These are phyloP conservation scores for Eupithecia insigniata DNA, from an alignment of 2,888 invertebrate species.

Conservation along the genomic window DNA sequence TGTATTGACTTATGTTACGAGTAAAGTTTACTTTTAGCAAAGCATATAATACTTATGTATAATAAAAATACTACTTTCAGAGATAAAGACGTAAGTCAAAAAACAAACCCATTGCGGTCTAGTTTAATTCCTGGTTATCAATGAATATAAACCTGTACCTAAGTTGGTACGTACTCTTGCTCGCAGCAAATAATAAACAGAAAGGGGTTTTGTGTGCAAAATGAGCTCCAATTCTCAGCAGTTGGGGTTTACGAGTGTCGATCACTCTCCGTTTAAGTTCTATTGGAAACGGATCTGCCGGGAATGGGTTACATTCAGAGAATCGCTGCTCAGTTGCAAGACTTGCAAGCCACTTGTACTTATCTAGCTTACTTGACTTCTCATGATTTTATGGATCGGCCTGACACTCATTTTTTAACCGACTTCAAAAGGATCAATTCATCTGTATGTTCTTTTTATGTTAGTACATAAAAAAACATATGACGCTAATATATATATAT, in stretches of 20 bases:
- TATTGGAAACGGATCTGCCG: slow-evolving; percentile 36
- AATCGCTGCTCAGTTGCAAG: slow-evolving; percentile 29
- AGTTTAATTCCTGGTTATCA: background rate
- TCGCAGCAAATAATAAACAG: slow-evolving; percentile 23
- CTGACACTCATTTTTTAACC: background rate
- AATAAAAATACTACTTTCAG: no score
- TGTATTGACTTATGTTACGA: no score
- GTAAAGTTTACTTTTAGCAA: no score
- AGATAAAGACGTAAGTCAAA: background rate
- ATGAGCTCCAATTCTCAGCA: slow-evolving; percentile 33
- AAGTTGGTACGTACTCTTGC: background rate
- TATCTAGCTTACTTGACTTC: slow-evolving; percentile 4
- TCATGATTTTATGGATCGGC: background rate
- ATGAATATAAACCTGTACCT: background rate
- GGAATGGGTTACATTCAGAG: slow-evolving; percentile 31
- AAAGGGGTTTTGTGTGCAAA: slow-evolving; percentile 28
- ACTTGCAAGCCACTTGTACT: slow-evolving; percentile 1
- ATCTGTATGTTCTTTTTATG: no score
- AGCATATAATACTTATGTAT: no score
- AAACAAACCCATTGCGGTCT: background rate
- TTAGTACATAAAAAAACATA: no score
- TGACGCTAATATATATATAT: no score
- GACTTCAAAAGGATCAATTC: no score
- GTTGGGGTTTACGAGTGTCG: slow-evolving; percentile 35
- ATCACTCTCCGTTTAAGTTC: slow-evolving; percentile 36